These are phyloP conservation scores for Bruchidius siliquastri DNA, from an alignment of 2,888 invertebrate species.

Conservation along the genomic window DNA sequence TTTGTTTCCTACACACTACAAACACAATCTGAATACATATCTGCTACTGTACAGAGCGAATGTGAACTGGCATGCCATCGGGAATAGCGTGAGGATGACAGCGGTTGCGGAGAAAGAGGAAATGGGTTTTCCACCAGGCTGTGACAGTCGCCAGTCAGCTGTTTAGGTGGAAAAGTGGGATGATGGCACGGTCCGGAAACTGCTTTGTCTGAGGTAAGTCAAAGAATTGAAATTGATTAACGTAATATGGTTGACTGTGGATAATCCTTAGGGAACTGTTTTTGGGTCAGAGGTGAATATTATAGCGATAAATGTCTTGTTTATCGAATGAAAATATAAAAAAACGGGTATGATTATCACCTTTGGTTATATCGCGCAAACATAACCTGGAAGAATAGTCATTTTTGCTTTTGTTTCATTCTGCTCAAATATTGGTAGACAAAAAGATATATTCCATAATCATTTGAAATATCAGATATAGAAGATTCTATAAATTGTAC, in stretches of 20 bases:
- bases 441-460: too few relatives aligned
- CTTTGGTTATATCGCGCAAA: too few relatives aligned
- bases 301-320: neutral
- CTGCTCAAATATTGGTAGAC: too few relatives aligned
- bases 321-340: too few relatives aligned
- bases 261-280: neutral
- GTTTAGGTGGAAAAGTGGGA: neutral
- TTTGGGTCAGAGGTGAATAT: neutral
- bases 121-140: neutral
- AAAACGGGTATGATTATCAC: too few relatives aligned
- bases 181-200: neutral
- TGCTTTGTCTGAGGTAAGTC: neutral
- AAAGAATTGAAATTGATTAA: neutral
- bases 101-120: neutral
- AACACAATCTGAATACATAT: neutral
- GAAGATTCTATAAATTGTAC: too few relatives aligned
- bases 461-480: too few relatives aligned
- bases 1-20: neutral
- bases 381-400: too few relatives aligned
- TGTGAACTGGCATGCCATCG: neutral
- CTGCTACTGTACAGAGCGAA: neutral
- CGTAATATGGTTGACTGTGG: neutral
- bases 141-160: neutral
- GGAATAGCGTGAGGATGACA: neutral
- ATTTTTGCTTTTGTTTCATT: too few relatives aligned